Conservation (phyloP, 2,113 vertebrate genomes). For the Albula goreensis region DNA sequence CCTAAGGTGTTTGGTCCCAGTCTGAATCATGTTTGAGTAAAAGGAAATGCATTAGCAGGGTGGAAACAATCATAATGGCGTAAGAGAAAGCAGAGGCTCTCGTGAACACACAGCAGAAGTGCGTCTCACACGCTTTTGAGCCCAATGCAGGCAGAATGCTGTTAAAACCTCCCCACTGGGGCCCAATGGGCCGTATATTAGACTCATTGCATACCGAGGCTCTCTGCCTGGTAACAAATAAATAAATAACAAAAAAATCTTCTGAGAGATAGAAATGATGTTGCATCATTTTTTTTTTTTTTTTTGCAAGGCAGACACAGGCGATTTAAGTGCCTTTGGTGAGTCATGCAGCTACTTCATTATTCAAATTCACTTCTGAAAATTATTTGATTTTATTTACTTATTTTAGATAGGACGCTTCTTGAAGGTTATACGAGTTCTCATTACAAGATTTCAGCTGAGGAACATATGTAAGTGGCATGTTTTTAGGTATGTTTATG, state of each 20-base stretch:
- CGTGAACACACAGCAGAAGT: neutral
- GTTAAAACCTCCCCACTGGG: slow-evolving; percentile 10
- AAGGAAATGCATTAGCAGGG: neutral
- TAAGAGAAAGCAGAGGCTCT: neutral
- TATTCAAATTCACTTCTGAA: slow-evolving; percentile 2
- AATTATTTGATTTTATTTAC: neutral
- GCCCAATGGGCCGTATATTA: slow-evolving; percentile 29
- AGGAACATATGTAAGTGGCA: too few species aligned
- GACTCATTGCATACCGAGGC: slow-evolving; percentile 30
- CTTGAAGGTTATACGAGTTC: neutral
- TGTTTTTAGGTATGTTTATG: too few species aligned
- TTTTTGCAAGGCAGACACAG: slow-evolving; percentile 43
- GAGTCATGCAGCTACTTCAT: slow-evolving; percentile 61
- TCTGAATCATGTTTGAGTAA: slow-evolving; percentile 14
- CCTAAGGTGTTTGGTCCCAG: neutral
- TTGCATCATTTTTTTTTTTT: slow-evolving; percentile 52
- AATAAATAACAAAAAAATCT: neutral
- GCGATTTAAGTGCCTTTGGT: slow-evolving; percentile 54
- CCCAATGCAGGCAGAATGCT: neutral
- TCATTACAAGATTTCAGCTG: neutral
- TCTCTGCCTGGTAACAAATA: slow-evolving; percentile 26
- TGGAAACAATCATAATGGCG: neutral
- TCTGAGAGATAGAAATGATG: slow-evolving; percentile 48
- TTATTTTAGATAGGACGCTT: neutral
- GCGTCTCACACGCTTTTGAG: neutral